Evolutionary conservation across 2,797 vertebrate genomes (phyloP), one percentile per base, ranked within the genome.

Genomic region (Podargus strigoides): DNA sequence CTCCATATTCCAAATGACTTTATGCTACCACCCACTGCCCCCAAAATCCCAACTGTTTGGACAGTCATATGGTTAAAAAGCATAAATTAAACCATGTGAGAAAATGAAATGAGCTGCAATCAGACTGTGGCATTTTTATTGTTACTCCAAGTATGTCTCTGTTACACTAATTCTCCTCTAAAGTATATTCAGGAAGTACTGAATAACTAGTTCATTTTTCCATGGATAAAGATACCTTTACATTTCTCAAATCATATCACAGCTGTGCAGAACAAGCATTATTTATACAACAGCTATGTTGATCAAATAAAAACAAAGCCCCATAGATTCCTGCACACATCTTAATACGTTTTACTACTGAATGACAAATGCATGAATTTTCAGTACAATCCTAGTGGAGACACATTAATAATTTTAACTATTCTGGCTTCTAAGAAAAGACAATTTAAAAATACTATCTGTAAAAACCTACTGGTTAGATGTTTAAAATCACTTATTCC

Each of bases 251-350:
- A 90, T 83, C 46, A 19, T 30, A 93, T 55, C 87, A 39, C 89
- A 88, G 78, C 50, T 75, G 73, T 84, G 73, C 85, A 91, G 70
- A 95, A 94, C 86, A 88, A 90, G 76, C 47, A 64, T 63, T 75
- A 87, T 72, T 95, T 85, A 92, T 76, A 83, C 66, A 89, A 62
- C 68, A 91, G 72, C 58, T 50, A 39, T 37, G 41, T 49, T 47
- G 42, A 89, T 85, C 76, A 78, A 94, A 87, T 75, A 14, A 82
- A 76, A 84, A 28, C 59, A 89, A 92, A 86, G 14, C 69, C 68
- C 77, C 52, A 44, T 20, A 89, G 89, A 91, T 59, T 86, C 37
- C 73, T 52, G 26, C 73, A 62, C 16, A 18, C 34, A 42, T 76
- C 80, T 79, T 85, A 91, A 83, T 32, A 63, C 28, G 41, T 62